Percentiles rank a stretch among this genome's conserved stretches.
Conservation (phyloP, 1,140 invertebrate species). For the Trichonephila clavipes region DNA sequence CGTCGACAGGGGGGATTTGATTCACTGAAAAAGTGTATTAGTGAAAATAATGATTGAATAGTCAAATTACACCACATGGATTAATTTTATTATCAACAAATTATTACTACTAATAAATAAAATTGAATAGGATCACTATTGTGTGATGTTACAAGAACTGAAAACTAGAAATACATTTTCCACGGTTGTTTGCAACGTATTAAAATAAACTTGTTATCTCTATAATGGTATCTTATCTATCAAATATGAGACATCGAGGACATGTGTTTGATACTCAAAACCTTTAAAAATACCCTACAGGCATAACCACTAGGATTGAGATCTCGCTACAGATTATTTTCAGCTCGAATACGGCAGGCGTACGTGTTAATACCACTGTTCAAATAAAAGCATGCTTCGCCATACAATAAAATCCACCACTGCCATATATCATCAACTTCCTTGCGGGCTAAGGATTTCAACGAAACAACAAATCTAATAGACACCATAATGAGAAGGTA, state of each 20-base stretch:
- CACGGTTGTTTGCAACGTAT: constrained; percentile 23
- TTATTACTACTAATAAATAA: no score
- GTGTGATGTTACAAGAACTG: not conserved
- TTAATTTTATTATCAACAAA: no score
- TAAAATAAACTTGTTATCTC: constrained; percentile 16
- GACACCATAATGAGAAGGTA: not conserved
- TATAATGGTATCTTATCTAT: constrained; percentile 34
- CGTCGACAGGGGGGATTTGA: no score
- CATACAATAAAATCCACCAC: constrained; percentile 48
- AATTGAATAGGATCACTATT: no score
- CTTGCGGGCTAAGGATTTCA: constrained; percentile 36
- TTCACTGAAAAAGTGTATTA: no score
- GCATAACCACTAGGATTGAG: constrained; percentile 73
- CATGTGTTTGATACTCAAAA: constrained; percentile 46
- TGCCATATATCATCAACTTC: constrained; percentile 46
- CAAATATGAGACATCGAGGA: constrained; percentile 31
- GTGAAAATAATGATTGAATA: no score
- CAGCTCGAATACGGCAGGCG: constrained; percentile 28
- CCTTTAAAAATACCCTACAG: constrained; percentile 76
- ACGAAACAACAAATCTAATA: not conserved
- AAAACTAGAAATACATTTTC: not conserved
- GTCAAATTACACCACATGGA: no score
- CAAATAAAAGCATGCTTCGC: constrained; percentile 28
- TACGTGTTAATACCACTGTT: constrained; percentile 25
- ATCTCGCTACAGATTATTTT: constrained; percentile 53